Conservation (phyloP, 2,113 vertebrate genomes). For the Lipophrys pholis region DNA sequence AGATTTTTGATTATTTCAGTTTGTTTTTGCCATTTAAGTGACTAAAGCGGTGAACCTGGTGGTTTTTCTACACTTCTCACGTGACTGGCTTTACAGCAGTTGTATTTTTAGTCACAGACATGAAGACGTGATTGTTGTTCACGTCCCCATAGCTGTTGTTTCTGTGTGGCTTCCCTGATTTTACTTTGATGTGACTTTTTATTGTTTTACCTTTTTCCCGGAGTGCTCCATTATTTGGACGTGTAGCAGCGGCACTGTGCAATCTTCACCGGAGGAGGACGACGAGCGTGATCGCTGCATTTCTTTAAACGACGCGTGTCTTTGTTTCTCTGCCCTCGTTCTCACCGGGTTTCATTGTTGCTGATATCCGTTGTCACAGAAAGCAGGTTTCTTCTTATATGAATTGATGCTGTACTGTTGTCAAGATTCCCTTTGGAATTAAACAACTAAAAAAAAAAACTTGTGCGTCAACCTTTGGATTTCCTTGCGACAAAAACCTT, state of each 20-base stretch:
- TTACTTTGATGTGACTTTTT: constrained; percentile 83
- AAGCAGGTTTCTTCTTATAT: constrained; percentile 99
- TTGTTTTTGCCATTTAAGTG: too few relatives aligned
- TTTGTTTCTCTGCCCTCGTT: constrained; percentile 88
- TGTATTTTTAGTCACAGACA: too few relatives aligned
- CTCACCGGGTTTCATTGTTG: constrained; percentile 96
- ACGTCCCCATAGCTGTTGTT: too few relatives aligned
- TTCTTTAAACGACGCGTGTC: constrained; percentile 93
- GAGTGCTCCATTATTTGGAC: constrained; percentile 98
- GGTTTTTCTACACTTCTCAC: too few relatives aligned
- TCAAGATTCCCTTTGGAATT: constrained; percentile 99
- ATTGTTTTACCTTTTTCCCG: constrained; percentile 86
- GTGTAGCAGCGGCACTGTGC: constrained; percentile 99
- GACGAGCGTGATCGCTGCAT: constrained; percentile 96
- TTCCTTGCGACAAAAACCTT: too few relatives aligned
- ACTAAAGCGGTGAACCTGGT: too few relatives aligned
- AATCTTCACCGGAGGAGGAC: constrained; percentile 97
- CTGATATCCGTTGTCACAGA: constrained; percentile 99
- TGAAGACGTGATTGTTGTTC: too few relatives aligned
- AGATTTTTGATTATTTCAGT: too few relatives aligned
- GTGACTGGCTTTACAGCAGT: too few relatives aligned
- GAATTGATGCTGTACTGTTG: constrained; percentile 99
- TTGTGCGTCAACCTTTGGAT: constrained; percentile 87
- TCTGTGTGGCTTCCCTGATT: constrained; percentile 89
- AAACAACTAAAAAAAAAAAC: constrained; percentile 88